phyloP scores from a whole-genome alignment of 2,797 vertebrate species.

The Cuniculus paca region DNA sequence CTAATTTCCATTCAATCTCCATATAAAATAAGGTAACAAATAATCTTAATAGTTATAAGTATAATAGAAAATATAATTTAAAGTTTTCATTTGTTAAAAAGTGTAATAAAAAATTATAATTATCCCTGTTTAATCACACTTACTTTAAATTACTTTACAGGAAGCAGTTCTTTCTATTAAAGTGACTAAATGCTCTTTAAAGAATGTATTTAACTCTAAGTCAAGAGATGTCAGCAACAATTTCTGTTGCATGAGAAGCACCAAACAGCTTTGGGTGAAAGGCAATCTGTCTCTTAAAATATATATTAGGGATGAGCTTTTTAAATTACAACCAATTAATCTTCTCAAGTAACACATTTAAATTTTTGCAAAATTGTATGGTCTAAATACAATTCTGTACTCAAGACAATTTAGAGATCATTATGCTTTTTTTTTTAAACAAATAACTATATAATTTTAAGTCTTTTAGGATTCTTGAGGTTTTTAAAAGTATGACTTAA shows the following conservation, averaged over 20 bases:
- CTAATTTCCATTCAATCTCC: not conserved
- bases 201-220: not conserved
- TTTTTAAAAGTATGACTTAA: not conserved
- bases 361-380: slow-evolving; percentile 4
- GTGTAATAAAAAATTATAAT: slow-evolving; percentile 12
- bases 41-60: not conserved
- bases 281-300: not conserved
- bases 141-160: slow-evolving; percentile 17
- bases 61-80: slow-evolving; percentile 59
- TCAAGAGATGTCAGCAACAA: not conserved
- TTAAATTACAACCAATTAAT: not conserved
- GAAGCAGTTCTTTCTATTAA: not conserved
- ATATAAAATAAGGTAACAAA: slow-evolving; percentile 5
- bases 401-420: slow-evolving; percentile 16
- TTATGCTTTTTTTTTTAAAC: not conserved
- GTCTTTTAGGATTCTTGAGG: not conserved
- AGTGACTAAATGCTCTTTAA: not conserved
- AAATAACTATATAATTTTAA: not conserved
- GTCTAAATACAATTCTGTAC: slow-evolving; percentile 8
- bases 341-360: slow-evolving; percentile 32
- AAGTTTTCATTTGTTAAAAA: slow-evolving; percentile 48
- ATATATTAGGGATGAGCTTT: not conserved
- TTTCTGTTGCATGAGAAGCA: not conserved
- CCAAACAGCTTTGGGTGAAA: not conserved
- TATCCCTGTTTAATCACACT: not conserved